Percentiles rank a stretch among this genome's conserved stretches.
These are phyloP conservation scores for Lagenorhynchus albirostris DNA, from an alignment of 2,113 vertebrate genomes.

Conservation along the genomic window DNA sequence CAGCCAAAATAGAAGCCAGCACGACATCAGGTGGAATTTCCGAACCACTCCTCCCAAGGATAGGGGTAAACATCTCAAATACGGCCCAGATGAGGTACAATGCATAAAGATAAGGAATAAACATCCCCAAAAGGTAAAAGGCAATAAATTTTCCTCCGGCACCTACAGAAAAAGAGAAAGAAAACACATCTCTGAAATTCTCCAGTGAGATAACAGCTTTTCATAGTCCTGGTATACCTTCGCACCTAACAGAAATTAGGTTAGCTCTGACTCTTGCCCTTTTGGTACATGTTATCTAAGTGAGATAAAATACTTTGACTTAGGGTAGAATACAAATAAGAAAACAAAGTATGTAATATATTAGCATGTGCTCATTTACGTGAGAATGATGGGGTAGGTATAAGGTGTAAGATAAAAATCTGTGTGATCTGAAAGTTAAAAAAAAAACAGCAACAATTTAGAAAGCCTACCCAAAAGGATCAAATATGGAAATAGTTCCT, in stretches of 20 bases:
- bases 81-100: conserved; percentile 95
- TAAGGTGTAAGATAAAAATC: not conserved
- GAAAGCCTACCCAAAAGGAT: not conserved
- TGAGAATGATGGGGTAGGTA: not conserved
- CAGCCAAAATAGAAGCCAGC: conserved; percentile 88
- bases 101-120: conserved; percentile 91
- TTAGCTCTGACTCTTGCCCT: not conserved
- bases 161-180: conserved; percentile 78
- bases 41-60: conserved; percentile 95
- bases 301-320: not conserved
- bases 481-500: not conserved
- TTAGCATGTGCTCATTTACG: not conserved
- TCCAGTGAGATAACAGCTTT: not conserved
- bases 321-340: not conserved
- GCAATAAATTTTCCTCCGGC: conserved; percentile 88
- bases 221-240: not conserved
- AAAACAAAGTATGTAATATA: not conserved
- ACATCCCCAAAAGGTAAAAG: conserved; percentile 91
- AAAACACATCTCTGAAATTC: not conserved
- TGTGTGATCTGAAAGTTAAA: not conserved
- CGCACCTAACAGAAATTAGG: not conserved
- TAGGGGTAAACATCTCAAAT: conserved; percentile 97
- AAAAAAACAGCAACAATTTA: not conserved
- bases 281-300: not conserved
- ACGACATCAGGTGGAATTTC: conserved; percentile 94